A percentile compares a stretch with the other conserved stretches of the same genome.
These are phyloP conservation scores for Pachycephus smyrnensis DNA, from an alignment of 2,888 invertebrate species.

Conservation along the genomic window DNA sequence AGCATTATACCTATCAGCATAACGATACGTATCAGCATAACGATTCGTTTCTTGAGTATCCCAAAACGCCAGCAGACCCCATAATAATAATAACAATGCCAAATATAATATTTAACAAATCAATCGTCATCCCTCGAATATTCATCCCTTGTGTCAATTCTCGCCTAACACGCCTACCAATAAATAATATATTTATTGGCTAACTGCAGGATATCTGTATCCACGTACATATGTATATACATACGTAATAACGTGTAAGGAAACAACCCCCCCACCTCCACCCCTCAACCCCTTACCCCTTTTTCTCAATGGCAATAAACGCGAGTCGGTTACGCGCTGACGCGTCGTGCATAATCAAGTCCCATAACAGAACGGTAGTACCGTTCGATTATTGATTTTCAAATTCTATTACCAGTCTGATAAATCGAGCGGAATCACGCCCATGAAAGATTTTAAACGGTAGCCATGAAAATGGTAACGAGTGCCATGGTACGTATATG, in stretches of 20 bases:
- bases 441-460: conserved; percentile 18
- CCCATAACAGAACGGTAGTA: not conserved
- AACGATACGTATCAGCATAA: not conserved
- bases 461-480: conserved; percentile 4
- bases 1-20: not conserved
- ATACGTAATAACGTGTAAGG: not conserved
- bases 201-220: not conserved
- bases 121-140: not conserved
- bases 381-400: conserved; percentile 26
- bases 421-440: conserved; percentile 26
- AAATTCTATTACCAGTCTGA: conserved; percentile 26
- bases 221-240: not conserved
- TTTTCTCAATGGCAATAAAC: not conserved
- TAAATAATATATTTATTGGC: conserved; percentile 45
- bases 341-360: conserved; percentile 4
- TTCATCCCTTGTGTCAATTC: conserved; percentile 12
- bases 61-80: not conserved
- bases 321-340: not conserved
- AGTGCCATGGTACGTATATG: not conserved
- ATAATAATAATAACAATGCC: not conserved
- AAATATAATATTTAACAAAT: not conserved
- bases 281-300: not conserved
- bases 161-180: conserved; percentile 39
- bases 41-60: not conserved
- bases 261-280: not conserved